Base-by-base conservation (phyloP, 2,113 vertebrate species). In the Oriolus oriolus region DNA sequence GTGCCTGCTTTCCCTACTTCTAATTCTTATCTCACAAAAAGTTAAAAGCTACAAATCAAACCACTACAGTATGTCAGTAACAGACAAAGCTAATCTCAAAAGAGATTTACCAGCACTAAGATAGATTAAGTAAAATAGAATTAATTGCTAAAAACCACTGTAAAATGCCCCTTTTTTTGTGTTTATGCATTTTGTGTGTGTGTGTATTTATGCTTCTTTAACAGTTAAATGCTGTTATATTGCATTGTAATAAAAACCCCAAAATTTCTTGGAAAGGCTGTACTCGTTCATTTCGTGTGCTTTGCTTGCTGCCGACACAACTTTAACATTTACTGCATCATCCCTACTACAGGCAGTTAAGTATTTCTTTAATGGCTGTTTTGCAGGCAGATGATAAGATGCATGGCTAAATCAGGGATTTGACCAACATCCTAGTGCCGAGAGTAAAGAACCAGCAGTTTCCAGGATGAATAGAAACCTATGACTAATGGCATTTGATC, bases 401-500 rank as follows among this genome's bases (percentile, higher is more conserved):
- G 33, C 22, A 18, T 54, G 42, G 53, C 56, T 91, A 89, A 89
- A 73, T 49, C 23, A 31, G 26, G 76, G 76, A 90, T 95, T 37
- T 96, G 44, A 90, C 50, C 47, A 95, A 49, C 6, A 70, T 66
- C 13, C 30, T 64, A 59, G 22, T n/a, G 31, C n/a, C 81, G 50
- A 80, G 39, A 80, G 76, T 66, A 86, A 90, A 93, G 85, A 73
- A 78, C 20, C 20, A 86, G 66, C 45, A 70, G 42, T 92, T 93
- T 70, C 63, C 71, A 90, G 73, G 76, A 92, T 63, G 39, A 93
- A 70, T 11, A 90, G 79, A 85, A 82, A 87, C 49, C 74, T 88
- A 54, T 80, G 90, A 94, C 93, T 96, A 94, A 96, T 84, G 60
- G 76, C 52, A 81, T 95, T 93, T 95, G 92, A 88, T 93, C 92